These are phyloP conservation scores for Aurelia sp. DNA, from an alignment of 30 jellyfish, hydroid and myxozoan species.

Conservation along the genomic window DNA sequence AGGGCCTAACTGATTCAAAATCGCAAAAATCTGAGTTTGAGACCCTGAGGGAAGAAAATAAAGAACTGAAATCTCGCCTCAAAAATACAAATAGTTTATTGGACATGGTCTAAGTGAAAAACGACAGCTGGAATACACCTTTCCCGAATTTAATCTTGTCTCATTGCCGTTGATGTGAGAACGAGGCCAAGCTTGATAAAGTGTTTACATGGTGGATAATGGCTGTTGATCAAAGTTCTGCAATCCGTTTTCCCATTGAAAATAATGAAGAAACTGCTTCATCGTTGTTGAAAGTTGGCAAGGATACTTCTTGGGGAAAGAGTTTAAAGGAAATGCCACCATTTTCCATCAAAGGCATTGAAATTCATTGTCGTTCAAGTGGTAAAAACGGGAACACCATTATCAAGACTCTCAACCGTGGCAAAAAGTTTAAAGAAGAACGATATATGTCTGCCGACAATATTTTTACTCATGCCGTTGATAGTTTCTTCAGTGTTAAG, in stretches of 20 bases:
- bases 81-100: no score
- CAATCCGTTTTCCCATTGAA: not conserved
- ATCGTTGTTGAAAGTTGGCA: not conserved
- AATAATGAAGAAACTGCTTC: conserved; percentile 3
- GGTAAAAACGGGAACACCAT: conserved; percentile 40
- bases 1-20: no score
- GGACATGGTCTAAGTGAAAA: no score
- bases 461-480: conserved; percentile 19
- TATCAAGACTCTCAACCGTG: conserved; percentile 42
- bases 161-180: conserved; percentile 6
- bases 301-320: conserved; percentile 28
- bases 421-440: conserved; percentile 37
- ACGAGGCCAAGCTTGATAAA: conserved; percentile 24
- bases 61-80: no score
- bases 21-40: no score
- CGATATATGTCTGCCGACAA: conserved; percentile 35
- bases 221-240: conserved; percentile 9
- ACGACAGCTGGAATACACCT: no score
- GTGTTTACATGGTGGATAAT: not conserved
- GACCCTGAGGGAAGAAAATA: no score
- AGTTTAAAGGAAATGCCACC: conserved; percentile 46
- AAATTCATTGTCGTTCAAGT: conserved; percentile 18
- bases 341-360: conserved; percentile 43
- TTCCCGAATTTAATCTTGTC: conserved; percentile 16
- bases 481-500: conserved; percentile 19